Evolutionary conservation across 1,140 invertebrate species (phyloP).

Genomic region (Zaprionus camerounensis): DNA sequence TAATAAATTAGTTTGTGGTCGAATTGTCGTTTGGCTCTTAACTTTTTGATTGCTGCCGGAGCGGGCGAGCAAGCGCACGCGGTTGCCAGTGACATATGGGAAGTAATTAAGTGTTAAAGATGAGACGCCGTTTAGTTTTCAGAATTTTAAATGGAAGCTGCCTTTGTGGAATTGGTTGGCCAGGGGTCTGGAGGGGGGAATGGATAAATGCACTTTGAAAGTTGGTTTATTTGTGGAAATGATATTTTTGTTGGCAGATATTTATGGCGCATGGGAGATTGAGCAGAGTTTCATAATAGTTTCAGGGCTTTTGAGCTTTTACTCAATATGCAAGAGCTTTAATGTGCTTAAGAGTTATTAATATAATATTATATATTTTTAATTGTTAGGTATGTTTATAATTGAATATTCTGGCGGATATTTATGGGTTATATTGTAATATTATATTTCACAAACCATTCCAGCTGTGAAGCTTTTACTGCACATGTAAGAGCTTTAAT

Average conservation of each 20-base stretch:
- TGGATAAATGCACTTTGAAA: background rate
- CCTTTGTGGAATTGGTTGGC: background rate
- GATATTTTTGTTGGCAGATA: background rate
- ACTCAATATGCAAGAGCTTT: background rate
- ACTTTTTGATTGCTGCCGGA: constrained; percentile 74
- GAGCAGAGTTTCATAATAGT: background rate
- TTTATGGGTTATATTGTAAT: too few species aligned
- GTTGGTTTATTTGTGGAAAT: constrained; percentile 4
- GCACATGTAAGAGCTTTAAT: background rate
- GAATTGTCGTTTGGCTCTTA: constrained; percentile 77
- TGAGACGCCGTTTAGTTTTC: constrained; percentile 15
- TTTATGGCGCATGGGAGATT: background rate
- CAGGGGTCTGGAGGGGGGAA: background rate
- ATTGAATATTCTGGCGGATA: too few species aligned
- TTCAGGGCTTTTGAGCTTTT: background rate
- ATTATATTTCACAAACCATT: too few species aligned
- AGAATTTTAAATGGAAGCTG: constrained; percentile 5
- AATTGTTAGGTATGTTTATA: too few species aligned
- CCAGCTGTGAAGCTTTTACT: background rate
- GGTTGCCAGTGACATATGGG: constrained; percentile 69
- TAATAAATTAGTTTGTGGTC: constrained; percentile 82
- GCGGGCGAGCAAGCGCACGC: constrained; percentile 18
- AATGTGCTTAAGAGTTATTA: background rate
- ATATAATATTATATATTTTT: too few species aligned
- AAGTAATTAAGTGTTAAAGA: constrained; percentile 60